Evolutionary conservation across 2,113 vertebrate genomes (phyloP), one percentile per base, ranked within the genome.

Genomic region (Lasiurus cinereus): DNA sequence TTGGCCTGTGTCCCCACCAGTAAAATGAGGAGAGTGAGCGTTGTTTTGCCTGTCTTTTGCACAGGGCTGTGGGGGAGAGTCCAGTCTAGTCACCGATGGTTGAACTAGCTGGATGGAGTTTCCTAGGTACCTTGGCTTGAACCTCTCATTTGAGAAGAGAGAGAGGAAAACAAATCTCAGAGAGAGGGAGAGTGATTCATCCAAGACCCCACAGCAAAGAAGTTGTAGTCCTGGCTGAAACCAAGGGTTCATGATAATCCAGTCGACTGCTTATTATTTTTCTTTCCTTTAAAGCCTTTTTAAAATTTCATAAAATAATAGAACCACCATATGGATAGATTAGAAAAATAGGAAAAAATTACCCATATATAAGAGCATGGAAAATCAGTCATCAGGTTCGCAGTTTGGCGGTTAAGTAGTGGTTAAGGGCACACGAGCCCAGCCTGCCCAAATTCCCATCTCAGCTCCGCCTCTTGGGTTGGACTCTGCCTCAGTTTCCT

Each of bases 261-360:
- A 78, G 72, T 21, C 24, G 24, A 22, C 22, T 54, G 74, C 8
- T 73, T 31, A 18, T 24, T 79, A 27, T 43, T 91, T 96, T 88
- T 46, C 52, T 27, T 80, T 83, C 66, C 33, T 48, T 48, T 84
- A 21, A 83, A 48, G 29, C 31, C 83, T 91, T 66, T n/a, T 27
- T 31, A 48, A 59, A 82, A 12, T 29, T 82, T 83, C 52, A 66
- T 19, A 88, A 84, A 94, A 48, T 73, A 48, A 59, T 54, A 80
- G 74, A 94, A 39, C 72, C 4, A 19, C 36, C 29, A 46, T 64
- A 69, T 8, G 79, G 52, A 83, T 11, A 69, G 39, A 6, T 83
- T 56, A 93, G 89, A 70, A 73, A 94, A 90, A 54, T 22, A 43
- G 56, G 36, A 0, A 0, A 6, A 59, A 36, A 29, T 27, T 43